phyloP scores from a whole-genome alignment of 2,888 invertebrate genomes.

The Sphaerophoria taeniata region DNA sequence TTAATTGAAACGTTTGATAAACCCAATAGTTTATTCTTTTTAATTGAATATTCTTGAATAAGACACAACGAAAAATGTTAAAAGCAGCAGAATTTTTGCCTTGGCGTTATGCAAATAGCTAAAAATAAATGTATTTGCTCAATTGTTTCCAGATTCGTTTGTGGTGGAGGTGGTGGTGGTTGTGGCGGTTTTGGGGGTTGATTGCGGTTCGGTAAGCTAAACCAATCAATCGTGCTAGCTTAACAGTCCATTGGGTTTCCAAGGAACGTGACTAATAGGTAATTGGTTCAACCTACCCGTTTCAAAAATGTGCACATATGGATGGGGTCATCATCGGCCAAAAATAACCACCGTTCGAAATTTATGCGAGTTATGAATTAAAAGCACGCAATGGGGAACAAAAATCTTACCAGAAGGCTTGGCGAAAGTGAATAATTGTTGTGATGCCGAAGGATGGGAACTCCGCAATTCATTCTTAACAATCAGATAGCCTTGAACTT shows the following conservation, averaged over 20 bases:
- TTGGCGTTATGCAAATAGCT: constrained; percentile 22
- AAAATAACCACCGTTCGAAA: background rate
- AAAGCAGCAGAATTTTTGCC: background rate
- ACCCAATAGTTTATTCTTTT: background rate
- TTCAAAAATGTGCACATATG: background rate
- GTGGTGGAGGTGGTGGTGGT: background rate
- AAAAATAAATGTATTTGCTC: constrained; percentile 28
- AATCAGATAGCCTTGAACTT: background rate
- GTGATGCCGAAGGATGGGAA: no score
- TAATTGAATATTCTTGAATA: constrained; percentile 27
- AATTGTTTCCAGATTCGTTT: constrained; percentile 22
- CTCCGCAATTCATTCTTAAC: no score
- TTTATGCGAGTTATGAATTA: background rate
- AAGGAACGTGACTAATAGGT: constrained; percentile 28
- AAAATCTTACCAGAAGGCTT: background rate
- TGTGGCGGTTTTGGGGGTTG: background rate
- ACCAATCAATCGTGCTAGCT: constrained; percentile 12
- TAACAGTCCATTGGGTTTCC: constrained; percentile 19
- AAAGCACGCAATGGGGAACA: constrained; percentile 6
- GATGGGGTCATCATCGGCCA: constrained; percentile 28
- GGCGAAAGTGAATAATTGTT: no score
- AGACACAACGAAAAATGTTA: background rate
- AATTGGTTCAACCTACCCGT: background rate
- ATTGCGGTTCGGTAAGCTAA: background rate
- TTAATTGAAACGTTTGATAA: constrained; percentile 17